Conservation (phyloP, 2,888 invertebrate genomes). For the Fabriciana adippe region DNA sequence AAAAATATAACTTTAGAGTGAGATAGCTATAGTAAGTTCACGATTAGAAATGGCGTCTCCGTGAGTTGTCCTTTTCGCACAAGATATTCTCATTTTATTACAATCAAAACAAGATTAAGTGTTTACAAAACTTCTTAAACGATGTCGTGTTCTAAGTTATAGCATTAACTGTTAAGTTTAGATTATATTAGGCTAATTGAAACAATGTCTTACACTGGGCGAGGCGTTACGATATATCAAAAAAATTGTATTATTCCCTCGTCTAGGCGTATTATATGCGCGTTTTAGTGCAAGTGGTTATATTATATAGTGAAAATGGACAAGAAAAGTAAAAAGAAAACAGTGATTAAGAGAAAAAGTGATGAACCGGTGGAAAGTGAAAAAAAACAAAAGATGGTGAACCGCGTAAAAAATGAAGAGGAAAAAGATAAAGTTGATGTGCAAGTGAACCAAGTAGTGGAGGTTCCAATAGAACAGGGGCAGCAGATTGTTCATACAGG, state of each 20-base stretch:
- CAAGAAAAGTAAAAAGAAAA: conserved; percentile 79
- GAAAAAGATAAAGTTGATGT: conserved; percentile 74
- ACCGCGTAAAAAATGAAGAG: conserved; percentile 57
- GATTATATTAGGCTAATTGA: conserved; percentile 21
- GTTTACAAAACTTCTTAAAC: conserved; percentile 43
- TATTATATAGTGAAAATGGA: conserved; percentile 69
- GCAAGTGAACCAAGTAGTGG: conserved; percentile 68
- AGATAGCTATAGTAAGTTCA: conserved; percentile 29
- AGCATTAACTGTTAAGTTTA: conserved; percentile 31
- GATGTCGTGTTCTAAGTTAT: conserved; percentile 28
- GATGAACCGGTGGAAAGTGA: conserved; percentile 70
- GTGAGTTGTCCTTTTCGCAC: conserved; percentile 77
- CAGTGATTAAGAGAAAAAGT: conserved; percentile 75
- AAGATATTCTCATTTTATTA: conserved; percentile 49
- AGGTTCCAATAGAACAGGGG: conserved; percentile 74
- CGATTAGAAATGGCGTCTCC: conserved; percentile 71
- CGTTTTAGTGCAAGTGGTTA: conserved; percentile 47
- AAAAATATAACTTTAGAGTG: conserved; percentile 18
- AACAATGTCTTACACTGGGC: conserved; percentile 60
- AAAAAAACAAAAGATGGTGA: conserved; percentile 73
- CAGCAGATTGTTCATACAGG: conserved; percentile 77
- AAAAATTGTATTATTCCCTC: conserved; percentile 43
- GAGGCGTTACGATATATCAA: conserved; percentile 51
- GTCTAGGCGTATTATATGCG: conserved; percentile 43
- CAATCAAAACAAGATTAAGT: conserved; percentile 48